Conservation (phyloP, 2,888 invertebrate species). For the Diachrysia chrysitis region DNA sequence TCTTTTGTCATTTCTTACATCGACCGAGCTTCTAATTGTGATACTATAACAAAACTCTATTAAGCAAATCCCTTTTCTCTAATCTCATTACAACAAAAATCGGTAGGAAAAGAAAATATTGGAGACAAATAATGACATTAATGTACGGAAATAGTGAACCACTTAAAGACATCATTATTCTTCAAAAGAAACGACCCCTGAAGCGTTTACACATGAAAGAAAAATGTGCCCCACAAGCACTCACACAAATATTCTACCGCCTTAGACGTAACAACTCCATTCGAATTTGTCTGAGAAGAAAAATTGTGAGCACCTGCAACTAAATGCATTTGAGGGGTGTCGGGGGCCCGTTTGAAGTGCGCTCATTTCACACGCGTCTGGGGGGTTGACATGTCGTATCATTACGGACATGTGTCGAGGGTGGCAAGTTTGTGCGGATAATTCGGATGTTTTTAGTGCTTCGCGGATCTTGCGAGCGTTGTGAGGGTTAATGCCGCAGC, state of each 20-base stretch:
- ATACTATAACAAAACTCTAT: constrained; percentile 8
- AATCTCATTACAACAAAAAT: constrained; percentile 12
- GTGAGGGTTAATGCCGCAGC: constrained; percentile 52
- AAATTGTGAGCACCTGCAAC: constrained; percentile 87
- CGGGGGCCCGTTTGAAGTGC: constrained; percentile 78
- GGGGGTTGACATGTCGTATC: constrained; percentile 78
- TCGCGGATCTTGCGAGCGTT: constrained; percentile 47
- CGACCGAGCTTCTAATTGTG: constrained; percentile 29
- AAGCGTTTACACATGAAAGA: constrained; percentile 67
- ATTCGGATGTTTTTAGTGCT: constrained; percentile 64
- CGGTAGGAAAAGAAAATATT: neutral
- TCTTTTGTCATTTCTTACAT: constrained; percentile 26
- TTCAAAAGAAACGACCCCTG: constrained; percentile 63
- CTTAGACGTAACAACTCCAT: constrained; percentile 72
- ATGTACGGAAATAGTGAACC: constrained; percentile 38
- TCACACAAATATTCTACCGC: constrained; percentile 65
- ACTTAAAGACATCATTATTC: constrained; percentile 62
- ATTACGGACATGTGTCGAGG: constrained; percentile 81
- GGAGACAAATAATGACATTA: constrained; percentile 30
- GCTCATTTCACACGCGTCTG: constrained; percentile 80
- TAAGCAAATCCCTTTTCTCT: neutral
- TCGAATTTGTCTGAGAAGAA: constrained; percentile 83
- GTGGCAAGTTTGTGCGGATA: constrained; percentile 65
- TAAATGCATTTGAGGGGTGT: constrained; percentile 80
- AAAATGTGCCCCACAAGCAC: constrained; percentile 50